phyloP scores from a whole-genome alignment of 2,797 vertebrate genomes.

The Anguilla marmorata region DNA sequence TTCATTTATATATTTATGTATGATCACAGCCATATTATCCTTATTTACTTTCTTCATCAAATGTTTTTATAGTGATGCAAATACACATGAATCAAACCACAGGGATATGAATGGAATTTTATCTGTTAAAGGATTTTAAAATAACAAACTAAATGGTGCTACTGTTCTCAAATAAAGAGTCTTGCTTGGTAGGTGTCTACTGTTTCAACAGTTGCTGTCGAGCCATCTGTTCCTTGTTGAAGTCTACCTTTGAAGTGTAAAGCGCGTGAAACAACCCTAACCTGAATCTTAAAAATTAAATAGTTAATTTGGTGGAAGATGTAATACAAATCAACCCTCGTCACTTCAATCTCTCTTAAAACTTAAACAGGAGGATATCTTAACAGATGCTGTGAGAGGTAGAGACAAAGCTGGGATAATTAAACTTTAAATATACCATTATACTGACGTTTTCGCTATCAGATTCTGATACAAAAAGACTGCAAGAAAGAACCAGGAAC shows the following conservation, averaged over 20 bases:
- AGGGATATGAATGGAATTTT: background rate
- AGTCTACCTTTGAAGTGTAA: constrained; percentile 18
- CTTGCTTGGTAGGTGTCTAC: background rate
- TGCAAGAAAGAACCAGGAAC: background rate
- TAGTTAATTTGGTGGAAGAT: background rate
- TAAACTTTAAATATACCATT: background rate
- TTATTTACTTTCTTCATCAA: background rate
- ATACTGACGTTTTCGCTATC: background rate
- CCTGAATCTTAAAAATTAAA: background rate
- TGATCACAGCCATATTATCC: too few species aligned
- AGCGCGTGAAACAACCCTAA: background rate
- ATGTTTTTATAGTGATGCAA: background rate
- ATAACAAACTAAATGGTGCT: background rate
- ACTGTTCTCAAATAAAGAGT: background rate
- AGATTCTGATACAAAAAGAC: background rate
- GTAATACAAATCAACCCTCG: background rate
- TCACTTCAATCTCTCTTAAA: background rate
- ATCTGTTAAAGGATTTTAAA: background rate
- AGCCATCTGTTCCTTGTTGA: constrained; percentile 28
- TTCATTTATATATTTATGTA: too few species aligned
- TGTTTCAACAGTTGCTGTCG: background rate
- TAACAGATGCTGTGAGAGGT: background rate
- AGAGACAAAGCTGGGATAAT: background rate
- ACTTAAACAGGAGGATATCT: background rate
- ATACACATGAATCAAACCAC: background rate